Evolutionary conservation across 2,797 vertebrate species (phyloP).

Genomic region (Catostomus latipinnis): DNA sequence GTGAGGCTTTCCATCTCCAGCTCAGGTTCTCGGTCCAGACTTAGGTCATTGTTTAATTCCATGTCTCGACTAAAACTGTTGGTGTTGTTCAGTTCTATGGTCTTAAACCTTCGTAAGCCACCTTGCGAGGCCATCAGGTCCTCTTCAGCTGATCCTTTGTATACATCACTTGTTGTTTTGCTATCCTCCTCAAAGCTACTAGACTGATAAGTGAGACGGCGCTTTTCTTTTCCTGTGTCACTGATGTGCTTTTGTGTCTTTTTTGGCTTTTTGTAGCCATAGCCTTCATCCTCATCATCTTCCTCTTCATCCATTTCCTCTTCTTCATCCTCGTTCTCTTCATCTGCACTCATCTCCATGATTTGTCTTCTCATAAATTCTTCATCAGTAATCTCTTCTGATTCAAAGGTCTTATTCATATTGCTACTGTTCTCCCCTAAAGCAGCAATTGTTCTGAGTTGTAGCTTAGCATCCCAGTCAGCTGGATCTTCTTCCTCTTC

Average conservation of each 20-base stretch:
- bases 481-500: slow-evolving; percentile 91
- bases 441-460: slow-evolving; percentile 85
- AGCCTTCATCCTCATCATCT: slow-evolving; percentile 82
- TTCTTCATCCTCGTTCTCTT: slow-evolving; percentile 82
- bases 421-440: slow-evolving; percentile 82
- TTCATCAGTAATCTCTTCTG: slow-evolving; percentile 88
- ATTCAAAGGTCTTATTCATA: slow-evolving; percentile 77
- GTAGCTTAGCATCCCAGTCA: slow-evolving; percentile 87
- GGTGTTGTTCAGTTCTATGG: slow-evolving; percentile 96
- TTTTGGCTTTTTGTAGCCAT: slow-evolving; percentile 81
- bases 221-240: slow-evolving; percentile 89
- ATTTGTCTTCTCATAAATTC: slow-evolving; percentile 98
- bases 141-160: slow-evolving; percentile 79
- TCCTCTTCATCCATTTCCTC: slow-evolving; percentile 71
- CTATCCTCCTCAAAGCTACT: slow-evolving; percentile 88
- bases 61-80: slow-evolving; percentile 89
- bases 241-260: slow-evolving; percentile 81
- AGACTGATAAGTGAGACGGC: slow-evolving; percentile 86
- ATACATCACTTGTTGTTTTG: slow-evolving; percentile 81
- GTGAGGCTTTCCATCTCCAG: slow-evolving; percentile 99
- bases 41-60: slow-evolving; percentile 86
- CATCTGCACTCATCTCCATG: slow-evolving; percentile 98
- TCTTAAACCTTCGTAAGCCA: slow-evolving; percentile 95
- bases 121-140: slow-evolving; percentile 91
- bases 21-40: slow-evolving; percentile 93